Evolutionary conservation across 2,888 invertebrate genomes (phyloP).

Genomic region (Alsophila aescularia): DNA sequence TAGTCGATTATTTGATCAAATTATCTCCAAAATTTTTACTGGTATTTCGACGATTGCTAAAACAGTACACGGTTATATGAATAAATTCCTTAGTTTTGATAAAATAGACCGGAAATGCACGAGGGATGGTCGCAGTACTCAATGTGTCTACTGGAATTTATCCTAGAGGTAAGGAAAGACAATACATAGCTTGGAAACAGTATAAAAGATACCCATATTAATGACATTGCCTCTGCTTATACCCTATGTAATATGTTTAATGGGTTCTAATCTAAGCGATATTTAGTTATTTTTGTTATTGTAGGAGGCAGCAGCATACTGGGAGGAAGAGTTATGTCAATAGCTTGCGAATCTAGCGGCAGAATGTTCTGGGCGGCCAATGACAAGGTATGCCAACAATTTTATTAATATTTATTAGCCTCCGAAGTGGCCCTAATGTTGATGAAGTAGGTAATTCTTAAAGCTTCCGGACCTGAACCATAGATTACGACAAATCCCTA

Average conservation of each 20-base stretch:
- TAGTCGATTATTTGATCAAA: too few relatives aligned
- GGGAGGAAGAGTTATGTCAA: conserved; percentile 86
- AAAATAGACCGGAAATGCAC: conserved; percentile 87
- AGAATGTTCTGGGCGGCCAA: conserved; percentile 93
- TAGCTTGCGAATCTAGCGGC: conserved; percentile 91
- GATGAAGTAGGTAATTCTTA: too few relatives aligned
- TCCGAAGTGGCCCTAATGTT: too few relatives aligned
- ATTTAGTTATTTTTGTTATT: not conserved
- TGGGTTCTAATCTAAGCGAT: too few relatives aligned
- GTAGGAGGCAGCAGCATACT: conserved; percentile 81
- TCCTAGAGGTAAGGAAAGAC: conserved; percentile 85
- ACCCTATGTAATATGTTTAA: too few relatives aligned
- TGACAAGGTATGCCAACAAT: conserved; percentile 82
- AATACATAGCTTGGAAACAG: too few relatives aligned
- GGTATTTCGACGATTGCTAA: not conserved
- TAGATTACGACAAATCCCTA: too few relatives aligned
- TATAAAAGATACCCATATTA: too few relatives aligned
- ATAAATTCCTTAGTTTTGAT: conserved; percentile 24
- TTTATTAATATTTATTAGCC: not conserved
- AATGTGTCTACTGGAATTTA: conserved; percentile 95
- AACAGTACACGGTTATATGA: not conserved
- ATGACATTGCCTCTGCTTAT: too few relatives aligned
- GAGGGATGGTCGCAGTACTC: conserved; percentile 90
- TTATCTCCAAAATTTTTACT: too few relatives aligned
- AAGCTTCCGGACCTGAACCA: too few relatives aligned